Conservation (phyloP, 2,888 invertebrate genomes). For the Clanis bilineata region DNA sequence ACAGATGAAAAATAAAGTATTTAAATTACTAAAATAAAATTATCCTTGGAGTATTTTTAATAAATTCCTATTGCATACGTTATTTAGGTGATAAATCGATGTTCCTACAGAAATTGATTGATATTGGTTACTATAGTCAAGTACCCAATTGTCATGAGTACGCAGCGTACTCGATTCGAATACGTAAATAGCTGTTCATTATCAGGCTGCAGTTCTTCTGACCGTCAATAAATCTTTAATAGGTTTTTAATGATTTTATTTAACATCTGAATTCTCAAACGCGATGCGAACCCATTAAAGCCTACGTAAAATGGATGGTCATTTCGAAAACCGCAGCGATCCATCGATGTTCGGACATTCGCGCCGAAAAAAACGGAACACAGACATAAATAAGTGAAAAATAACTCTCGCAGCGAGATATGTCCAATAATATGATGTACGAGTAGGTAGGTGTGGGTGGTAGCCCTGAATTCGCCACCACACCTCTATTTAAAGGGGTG, state of each 20-base stretch:
- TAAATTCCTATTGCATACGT: no score
- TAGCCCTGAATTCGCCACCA: no score
- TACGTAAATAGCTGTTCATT: not conserved
- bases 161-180: no score
- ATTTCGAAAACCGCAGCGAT: conserved; percentile 26
- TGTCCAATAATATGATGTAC: conserved; percentile 67
- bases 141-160: no score
- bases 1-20: no score
- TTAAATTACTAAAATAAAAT: no score
- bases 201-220: not conserved
- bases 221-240: conserved; percentile 21
- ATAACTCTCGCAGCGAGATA: conserved; percentile 62
- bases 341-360: conserved; percentile 30
- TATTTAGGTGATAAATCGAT: no score
- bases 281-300: not conserved
- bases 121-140: no score
- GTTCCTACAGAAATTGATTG: no score
- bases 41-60: no score
- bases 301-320: conserved; percentile 15
- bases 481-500: no score
- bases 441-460: conserved; percentile 64
- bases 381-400: conserved; percentile 62
- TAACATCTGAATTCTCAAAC: conserved; percentile 12
- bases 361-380: conserved; percentile 46
- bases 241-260: conserved; percentile 24